Base-by-base conservation (phyloP, 2,888 invertebrate genomes). In the Stenichneumon culpator region DNA sequence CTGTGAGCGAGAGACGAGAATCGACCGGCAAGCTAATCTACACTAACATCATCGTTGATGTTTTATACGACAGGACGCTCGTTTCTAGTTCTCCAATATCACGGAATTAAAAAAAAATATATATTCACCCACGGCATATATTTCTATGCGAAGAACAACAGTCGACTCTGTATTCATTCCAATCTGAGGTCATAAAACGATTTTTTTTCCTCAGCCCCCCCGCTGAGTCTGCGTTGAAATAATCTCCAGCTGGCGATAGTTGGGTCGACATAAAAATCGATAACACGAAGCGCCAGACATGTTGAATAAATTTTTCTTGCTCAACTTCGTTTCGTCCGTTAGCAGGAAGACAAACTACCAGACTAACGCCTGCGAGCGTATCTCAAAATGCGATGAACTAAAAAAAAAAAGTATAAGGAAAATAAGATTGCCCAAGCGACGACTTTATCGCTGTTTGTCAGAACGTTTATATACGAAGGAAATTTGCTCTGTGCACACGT, bases 291-390 rank as follows among this genome's bases (percentile, higher is more conserved):
- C 11, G 2, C 2, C 25, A 22, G 54, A 22, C 28, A 54, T 50
- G 4, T 77, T 44, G 25, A 16, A 68, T 57, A 68, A 19, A 57
- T 68, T 78, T 57, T 68, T 67, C 67, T 57, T 39, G 57, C 44
- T 28, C 16, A 60, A 60, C 14, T 32, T 65, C 25, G 19, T 22
- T 39, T 19, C 14, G 9, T 4, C 25, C 25, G 11, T 22, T 57
- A 25, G 6, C 9, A 25, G n/a, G n/a, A n/a, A n/a, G 54, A 54
- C 39, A 77, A 67, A 54, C 19, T 39, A 50, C 50, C 0, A 52
- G n/a, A 52, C 52, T n/a, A 19, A 14, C 14, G 22, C 25, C 32
- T 19, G 36, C 22, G 14, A 9, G 22, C 5, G 4, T n/a, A 22
- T 36, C 54, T 16, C 25, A 57, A 11, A 11, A 57, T 39, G 57